A percentile compares a stretch with the other conserved stretches of the same genome.
Conservation (phyloP, 2,888 invertebrate genomes). For the Ariolimax columbianus region DNA sequence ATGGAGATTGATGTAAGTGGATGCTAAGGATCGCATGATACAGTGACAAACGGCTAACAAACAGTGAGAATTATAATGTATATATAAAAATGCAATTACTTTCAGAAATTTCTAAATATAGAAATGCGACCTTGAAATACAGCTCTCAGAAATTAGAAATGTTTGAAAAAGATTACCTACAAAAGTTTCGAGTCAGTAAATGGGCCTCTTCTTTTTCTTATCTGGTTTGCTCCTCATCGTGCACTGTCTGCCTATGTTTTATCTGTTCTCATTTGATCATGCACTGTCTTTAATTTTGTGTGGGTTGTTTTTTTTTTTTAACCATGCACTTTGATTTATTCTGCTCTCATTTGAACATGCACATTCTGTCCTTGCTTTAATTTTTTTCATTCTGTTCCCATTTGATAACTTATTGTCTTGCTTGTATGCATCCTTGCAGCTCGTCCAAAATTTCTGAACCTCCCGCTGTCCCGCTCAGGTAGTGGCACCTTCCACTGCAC, state of each 20-base stretch:
- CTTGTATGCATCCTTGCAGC: conserved; percentile 83
- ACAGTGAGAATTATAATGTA: no score
- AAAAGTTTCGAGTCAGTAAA: background rate
- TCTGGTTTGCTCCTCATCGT: background rate
- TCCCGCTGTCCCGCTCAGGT: conserved; percentile 78
- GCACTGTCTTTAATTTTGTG: conserved; percentile 6
- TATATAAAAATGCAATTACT: no score
- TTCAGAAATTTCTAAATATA: no score
- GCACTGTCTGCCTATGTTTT: background rate
- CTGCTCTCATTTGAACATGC: background rate
- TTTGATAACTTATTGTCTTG: conserved; percentile 34
- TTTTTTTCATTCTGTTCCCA: background rate
- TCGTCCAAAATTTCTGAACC: conserved; percentile 98
- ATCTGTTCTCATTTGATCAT: conserved; percentile 16
- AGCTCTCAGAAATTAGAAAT: background rate
- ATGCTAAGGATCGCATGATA: no score
- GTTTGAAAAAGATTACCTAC: background rate
- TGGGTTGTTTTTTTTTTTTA: background rate
- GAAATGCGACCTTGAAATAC: background rate
- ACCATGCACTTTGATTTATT: background rate
- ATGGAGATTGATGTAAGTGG: no score
- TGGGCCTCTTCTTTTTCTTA: background rate
- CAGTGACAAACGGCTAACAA: no score
- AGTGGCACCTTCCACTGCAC: conserved; percentile 42
- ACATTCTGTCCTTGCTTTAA: no score